phyloP scores from a whole-genome alignment of 2,888 invertebrate species.

The Scaptomyza tumidula region DNA sequence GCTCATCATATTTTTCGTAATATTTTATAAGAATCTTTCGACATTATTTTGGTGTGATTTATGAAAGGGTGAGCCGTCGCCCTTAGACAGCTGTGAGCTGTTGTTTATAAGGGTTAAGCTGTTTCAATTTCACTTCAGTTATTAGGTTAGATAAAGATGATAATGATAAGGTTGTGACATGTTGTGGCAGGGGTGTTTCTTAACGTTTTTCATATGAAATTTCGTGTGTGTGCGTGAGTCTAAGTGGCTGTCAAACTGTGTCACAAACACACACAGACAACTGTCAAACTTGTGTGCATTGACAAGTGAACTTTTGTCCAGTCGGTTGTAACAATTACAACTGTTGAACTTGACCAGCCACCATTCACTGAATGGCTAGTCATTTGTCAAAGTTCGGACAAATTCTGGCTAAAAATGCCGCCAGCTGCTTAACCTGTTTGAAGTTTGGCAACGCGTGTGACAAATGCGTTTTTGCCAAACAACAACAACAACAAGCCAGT shows the following conservation, averaged over 20 bases:
- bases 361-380: slow-evolving; percentile 30
- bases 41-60: slow-evolving; percentile 61
- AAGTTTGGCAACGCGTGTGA: slow-evolving; percentile 44
- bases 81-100: slow-evolving; percentile 53
- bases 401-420: slow-evolving; percentile 35
- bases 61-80: slow-evolving; percentile 51
- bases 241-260: slow-evolving; percentile 37
- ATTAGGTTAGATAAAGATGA: slow-evolving; percentile 72
- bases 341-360: slow-evolving; percentile 50
- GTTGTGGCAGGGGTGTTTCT: slow-evolving; percentile 31
- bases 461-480: slow-evolving; percentile 51
- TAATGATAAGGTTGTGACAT: slow-evolving; percentile 76
- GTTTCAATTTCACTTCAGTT: slow-evolving; percentile 75
- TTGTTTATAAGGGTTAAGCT: slow-evolving; percentile 76
- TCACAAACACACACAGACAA: slow-evolving; percentile 25
- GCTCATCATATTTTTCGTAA: slow-evolving; percentile 65
- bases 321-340: slow-evolving; percentile 57
- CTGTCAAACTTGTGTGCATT: slow-evolving; percentile 70
- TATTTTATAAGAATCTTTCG: slow-evolving; percentile 60
- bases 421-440: slow-evolving; percentile 74
- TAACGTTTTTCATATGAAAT: slow-evolving; percentile 38
- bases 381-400: slow-evolving; percentile 67
- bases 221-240: background rate
- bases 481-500: slow-evolving; percentile 42
- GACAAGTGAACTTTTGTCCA: slow-evolving; percentile 51